phyloP scores from a whole-genome alignment of 2,797 vertebrate genomes.

The Pangasius mekongensis region DNA sequence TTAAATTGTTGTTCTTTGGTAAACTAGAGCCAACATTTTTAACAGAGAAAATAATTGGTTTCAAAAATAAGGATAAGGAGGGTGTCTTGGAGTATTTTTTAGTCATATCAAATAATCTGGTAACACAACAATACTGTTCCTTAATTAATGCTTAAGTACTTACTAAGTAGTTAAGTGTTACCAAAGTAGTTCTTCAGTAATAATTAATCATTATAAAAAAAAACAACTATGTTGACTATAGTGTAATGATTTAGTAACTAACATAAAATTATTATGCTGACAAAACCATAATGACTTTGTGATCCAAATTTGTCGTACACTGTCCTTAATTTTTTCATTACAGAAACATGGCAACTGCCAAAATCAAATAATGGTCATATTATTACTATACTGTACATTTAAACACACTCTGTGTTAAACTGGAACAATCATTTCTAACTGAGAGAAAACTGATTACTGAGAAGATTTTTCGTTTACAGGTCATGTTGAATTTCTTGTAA shows the following conservation, averaged over 20 bases:
- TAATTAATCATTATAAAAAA: not conserved
- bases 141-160: not conserved
- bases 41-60: not conserved
- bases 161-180: not conserved
- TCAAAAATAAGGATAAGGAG: not conserved
- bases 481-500: not conserved
- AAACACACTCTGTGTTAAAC: not conserved
- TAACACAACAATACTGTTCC: not conserved
- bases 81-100: not conserved
- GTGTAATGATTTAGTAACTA: not conserved
- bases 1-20: not conserved
- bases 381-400: not conserved
- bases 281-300: not conserved
- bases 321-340: not conserved
- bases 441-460: too few species aligned
- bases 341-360: too few species aligned
- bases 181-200: not conserved
- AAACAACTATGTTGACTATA: not conserved
- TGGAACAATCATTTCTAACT: not conserved
- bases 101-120: not conserved
- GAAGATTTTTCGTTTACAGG: not conserved
- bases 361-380: not conserved
- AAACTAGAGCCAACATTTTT: not conserved
- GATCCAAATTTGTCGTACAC: not conserved
- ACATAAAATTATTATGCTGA: not conserved